Percentiles rank a stretch among this genome's conserved stretches.
phyloP scores from a whole-genome alignment of 2,113 vertebrate species.

The Euleptes europaea region DNA sequence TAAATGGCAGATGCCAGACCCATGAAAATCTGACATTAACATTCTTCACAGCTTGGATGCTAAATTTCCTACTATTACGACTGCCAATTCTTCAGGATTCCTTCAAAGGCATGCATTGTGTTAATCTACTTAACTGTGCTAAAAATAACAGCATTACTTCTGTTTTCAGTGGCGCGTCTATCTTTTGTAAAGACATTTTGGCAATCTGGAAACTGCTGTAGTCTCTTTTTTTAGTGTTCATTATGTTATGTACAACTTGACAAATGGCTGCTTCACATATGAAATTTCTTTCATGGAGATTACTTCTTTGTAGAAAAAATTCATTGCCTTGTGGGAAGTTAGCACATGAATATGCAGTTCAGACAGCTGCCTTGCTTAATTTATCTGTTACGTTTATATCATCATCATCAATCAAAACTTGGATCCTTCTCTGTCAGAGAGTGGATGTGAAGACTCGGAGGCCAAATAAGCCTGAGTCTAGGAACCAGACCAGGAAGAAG shows the following conservation, averaged over 20 bases:
- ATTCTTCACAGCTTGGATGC: neutral
- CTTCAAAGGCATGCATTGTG: neutral
- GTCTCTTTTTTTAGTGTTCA: constrained; percentile 35
- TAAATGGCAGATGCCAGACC: neutral
- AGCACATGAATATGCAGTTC: neutral
- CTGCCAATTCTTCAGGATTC: constrained; percentile 1
- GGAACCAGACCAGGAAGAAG: no score
- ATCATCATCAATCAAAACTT: neutral
- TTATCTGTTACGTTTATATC: neutral
- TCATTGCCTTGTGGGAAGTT: neutral
- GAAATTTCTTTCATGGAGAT: no score
- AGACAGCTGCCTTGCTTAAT: neutral
- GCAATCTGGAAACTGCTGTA: constrained; percentile 34
- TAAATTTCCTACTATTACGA: neutral
- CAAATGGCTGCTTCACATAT: neutral
- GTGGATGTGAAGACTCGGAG: no score
- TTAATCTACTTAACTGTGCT: constrained; percentile 19
- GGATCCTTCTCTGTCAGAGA: no score
- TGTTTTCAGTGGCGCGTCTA: constrained; percentile 58
- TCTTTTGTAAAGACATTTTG: constrained; percentile 47
- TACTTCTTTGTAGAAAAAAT: neutral
- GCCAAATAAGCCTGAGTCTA: no score
- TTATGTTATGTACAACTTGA: neutral
- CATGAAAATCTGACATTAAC: neutral
- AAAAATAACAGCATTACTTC: constrained; percentile 42